A percentile compares a stretch with the other conserved stretches of the same genome.
These are phyloP conservation scores for Octodon degus DNA, from an alignment of 2,113 vertebrate species.

Conservation along the genomic window DNA sequence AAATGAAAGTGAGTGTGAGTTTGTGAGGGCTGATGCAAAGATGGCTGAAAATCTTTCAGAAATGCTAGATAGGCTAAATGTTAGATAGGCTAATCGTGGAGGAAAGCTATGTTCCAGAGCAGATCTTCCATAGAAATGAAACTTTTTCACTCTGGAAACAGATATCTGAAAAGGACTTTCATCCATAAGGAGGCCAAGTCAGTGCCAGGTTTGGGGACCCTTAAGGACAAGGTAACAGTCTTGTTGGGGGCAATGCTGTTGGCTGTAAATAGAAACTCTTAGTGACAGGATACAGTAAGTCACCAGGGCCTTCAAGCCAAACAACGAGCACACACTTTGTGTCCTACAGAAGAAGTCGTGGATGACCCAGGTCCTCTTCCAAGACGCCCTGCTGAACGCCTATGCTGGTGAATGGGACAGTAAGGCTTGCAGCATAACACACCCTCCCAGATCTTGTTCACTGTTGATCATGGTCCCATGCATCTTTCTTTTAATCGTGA, in stretches of 20 bases:
- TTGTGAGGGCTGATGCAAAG: not conserved
- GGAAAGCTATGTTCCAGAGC: not conserved
- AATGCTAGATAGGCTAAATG: not conserved
- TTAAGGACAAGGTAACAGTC: not conserved
- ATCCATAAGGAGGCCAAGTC: not conserved
- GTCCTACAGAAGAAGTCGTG: not conserved
- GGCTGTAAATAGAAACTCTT: not conserved
- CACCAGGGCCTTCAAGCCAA: not conserved
- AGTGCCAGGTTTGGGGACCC: not conserved
- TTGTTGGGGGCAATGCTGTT: not conserved
- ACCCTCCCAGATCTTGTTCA: not conserved
- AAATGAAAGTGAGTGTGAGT: not conserved
- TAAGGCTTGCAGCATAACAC: not conserved
- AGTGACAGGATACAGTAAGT: not conserved
- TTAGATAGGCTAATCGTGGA: not conserved
- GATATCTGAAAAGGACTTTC: not conserved
- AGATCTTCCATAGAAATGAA: not conserved
- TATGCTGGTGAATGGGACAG: not conserved
- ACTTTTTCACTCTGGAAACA: not conserved
- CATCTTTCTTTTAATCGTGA: not conserved
- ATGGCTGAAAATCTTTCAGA: not conserved
- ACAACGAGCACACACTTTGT: not conserved
- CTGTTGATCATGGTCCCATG: not conserved
- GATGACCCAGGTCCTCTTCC: not conserved
- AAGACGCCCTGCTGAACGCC: not conserved